Evolutionary conservation across 2,113 vertebrate species (phyloP).

Genomic region (Lepus europaeus): DNA sequence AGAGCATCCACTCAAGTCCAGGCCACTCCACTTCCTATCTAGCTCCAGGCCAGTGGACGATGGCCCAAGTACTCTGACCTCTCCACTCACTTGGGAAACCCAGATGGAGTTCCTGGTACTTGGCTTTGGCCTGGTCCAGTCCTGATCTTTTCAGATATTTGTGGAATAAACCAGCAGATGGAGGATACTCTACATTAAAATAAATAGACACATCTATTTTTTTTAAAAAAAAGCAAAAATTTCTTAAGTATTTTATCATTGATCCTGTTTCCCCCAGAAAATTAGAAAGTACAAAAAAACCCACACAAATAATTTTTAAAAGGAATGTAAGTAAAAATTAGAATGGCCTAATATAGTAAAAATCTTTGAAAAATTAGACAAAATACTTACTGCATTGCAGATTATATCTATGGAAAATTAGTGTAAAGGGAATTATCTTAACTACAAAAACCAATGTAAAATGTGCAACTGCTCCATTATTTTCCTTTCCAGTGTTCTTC

Average conservation of each 20-base stretch:
- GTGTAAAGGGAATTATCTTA: background rate
- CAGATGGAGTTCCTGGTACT: no score
- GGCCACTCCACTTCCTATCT: no score
- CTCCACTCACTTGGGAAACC: no score
- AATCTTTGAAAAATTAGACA: background rate
- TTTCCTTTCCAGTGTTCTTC: background rate
- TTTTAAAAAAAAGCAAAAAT: background rate
- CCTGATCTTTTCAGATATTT: no score
- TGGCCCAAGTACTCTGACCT: no score
- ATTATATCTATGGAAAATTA: background rate
- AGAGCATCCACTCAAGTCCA: no score
- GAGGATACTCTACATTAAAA: no score
- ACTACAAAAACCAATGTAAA: background rate
- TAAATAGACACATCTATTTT: no score
- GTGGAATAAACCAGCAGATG: no score
- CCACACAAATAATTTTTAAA: background rate
- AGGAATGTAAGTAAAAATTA: background rate
- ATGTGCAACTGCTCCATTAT: background rate
- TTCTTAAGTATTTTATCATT: background rate
- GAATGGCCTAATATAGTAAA: background rate
- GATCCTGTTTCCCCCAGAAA: background rate
- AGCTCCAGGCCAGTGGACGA: no score
- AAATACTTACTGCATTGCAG: constrained; percentile 17
- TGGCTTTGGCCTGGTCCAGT: no score
- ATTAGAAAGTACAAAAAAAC: background rate